These are phyloP conservation scores for Ptychodera flava DNA, from an alignment of 35 echinoderm and acorn worm species.

Conservation along the genomic window DNA sequence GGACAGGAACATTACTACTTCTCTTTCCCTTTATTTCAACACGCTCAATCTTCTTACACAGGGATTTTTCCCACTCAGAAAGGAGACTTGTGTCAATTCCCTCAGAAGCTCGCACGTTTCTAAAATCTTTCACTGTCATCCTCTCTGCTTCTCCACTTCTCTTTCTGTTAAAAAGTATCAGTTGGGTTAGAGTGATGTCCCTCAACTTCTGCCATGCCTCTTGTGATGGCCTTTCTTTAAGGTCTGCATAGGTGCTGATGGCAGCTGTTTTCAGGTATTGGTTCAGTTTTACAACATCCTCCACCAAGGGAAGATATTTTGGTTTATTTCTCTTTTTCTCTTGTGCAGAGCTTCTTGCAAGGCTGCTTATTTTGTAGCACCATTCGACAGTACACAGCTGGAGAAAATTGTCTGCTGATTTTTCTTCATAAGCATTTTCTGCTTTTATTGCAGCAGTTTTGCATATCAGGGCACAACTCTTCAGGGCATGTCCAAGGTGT, in stretches of 20 bases:
- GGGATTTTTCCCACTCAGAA: slow-evolving; percentile 17
- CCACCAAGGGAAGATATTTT: slow-evolving; percentile 58
- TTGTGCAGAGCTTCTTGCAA: background rate
- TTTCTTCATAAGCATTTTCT: background rate
- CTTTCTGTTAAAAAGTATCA: slow-evolving; percentile 53
- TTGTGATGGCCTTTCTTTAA: slow-evolving; percentile 1
- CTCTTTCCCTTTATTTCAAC: slow-evolving; percentile 46
- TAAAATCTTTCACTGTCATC: slow-evolving; percentile 49
- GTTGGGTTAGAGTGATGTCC: slow-evolving; percentile 16
- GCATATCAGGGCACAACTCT: background rate
- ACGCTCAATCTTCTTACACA: slow-evolving; percentile 18
- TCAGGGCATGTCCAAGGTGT: background rate
- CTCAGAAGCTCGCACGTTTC: background rate
- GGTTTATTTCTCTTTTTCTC: slow-evolving; percentile 57
- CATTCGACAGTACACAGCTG: background rate
- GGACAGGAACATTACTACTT: slow-evolving; percentile 19
- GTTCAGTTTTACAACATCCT: slow-evolving; percentile 52
- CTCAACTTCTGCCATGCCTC: slow-evolving; percentile 12
- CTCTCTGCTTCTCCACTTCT: slow-evolving; percentile 43
- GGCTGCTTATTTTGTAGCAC: background rate
- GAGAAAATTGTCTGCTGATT: background rate
- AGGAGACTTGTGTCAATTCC: slow-evolving; percentile 22
- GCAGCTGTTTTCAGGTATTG: slow-evolving; percentile 22
- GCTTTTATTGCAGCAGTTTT: background rate
- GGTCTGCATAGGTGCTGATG: background rate